These are phyloP conservation scores for Trematocara zebra DNA, from an alignment of 2,113 vertebrate species.

Conservation along the genomic window DNA sequence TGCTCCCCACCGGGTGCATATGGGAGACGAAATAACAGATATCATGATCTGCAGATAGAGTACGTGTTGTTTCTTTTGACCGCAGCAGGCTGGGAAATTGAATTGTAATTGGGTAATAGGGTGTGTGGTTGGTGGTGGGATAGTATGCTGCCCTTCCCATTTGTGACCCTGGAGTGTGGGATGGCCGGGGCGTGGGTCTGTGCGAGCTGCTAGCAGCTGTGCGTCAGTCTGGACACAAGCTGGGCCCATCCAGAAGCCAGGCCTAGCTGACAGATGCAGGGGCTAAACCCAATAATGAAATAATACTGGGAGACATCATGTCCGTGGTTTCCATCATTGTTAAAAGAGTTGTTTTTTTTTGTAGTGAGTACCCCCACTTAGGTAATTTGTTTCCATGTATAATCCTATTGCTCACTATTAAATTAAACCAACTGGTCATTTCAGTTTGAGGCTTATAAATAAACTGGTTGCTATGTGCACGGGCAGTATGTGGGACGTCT, in stretches of 20 bases:
- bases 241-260: slow-evolving; percentile 54
- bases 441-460: slow-evolving; percentile 74
- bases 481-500: slow-evolving; percentile 64
- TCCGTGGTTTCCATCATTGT: slow-evolving; percentile 77
- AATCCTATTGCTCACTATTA: slow-evolving; percentile 79
- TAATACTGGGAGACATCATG: slow-evolving; percentile 73
- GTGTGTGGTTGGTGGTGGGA: slow-evolving; percentile 10
- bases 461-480: slow-evolving; percentile 71
- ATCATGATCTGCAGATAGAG: slow-evolving; percentile 4
- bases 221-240: slow-evolving; percentile 55
- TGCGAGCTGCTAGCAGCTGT: slow-evolving; percentile 57
- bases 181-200: background rate
- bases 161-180: slow-evolving; percentile 32
- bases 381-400: slow-evolving; percentile 79
- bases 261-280: slow-evolving; percentile 67
- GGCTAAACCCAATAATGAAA: slow-evolving; percentile 70
- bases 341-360: slow-evolving; percentile 63
- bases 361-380: slow-evolving; percentile 74
- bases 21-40: background rate
- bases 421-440: slow-evolving; percentile 81
- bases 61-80: background rate
- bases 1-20: background rate
- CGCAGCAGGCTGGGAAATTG: background rate
- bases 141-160: slow-evolving; percentile 23
- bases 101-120: slow-evolving; percentile 21